Percentiles rank a stretch among this genome's conserved stretches.
phyloP scores from a whole-genome alignment of 2,113 vertebrate species.

The Astatotilapia flaviijosephi region DNA sequence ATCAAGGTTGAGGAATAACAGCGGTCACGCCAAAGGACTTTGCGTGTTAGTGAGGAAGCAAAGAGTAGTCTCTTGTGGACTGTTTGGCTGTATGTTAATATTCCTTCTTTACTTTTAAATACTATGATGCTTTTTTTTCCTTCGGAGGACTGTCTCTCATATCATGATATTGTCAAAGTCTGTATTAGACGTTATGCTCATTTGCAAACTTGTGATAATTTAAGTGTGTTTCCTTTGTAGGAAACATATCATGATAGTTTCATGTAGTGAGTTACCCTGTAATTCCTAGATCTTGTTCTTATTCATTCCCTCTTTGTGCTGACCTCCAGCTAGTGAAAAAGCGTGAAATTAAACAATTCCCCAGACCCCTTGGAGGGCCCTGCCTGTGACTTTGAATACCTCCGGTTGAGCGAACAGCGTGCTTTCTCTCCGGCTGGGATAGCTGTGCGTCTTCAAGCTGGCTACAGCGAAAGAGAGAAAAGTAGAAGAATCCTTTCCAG shows the following conservation, averaged over 20 bases:
- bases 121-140: background rate
- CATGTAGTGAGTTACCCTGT: background rate
- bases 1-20: background rate
- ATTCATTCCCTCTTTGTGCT: conserved; percentile 28
- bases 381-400: conserved; percentile 31
- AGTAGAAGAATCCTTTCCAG: conserved; percentile 18
- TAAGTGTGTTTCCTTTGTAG: background rate
- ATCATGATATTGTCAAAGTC: background rate
- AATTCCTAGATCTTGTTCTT: background rate
- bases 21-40: background rate
- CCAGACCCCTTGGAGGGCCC: conserved; percentile 12
- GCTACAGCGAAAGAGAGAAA: conserved; percentile 10
- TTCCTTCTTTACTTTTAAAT: background rate
- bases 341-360: conserved; percentile 53
- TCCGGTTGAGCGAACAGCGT: conserved; percentile 6
- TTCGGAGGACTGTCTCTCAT: rapidly evolving
- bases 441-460: conserved; percentile 17
- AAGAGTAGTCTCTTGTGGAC: background rate
- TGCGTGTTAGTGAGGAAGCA: background rate
- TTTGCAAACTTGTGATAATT: background rate
- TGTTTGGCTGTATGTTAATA: rapidly evolving
- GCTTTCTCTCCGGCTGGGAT: background rate
- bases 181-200: background rate
- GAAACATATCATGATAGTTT: background rate
- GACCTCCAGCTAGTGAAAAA: conserved; percentile 44